Conservation (phyloP, 2,113 vertebrate genomes). For the Chascanopsetta lugubris region DNA sequence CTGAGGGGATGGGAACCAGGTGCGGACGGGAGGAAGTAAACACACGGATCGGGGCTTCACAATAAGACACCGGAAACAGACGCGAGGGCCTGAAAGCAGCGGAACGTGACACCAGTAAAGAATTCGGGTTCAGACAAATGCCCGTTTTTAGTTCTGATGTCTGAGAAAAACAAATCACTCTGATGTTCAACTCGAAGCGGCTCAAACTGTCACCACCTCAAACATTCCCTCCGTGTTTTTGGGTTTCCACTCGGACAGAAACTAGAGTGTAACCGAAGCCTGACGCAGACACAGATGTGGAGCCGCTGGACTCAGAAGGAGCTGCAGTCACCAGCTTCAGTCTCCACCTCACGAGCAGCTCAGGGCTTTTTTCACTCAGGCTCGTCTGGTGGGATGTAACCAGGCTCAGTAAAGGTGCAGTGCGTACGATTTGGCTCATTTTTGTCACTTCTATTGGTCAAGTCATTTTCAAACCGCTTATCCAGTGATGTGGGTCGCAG, state of each 20-base stretch:
- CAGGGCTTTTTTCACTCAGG: conserved; percentile 6
- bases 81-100: too few relatives aligned
- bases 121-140: not conserved
- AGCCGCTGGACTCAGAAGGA: conserved; percentile 10
- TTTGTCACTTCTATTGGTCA: too few relatives aligned
- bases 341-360: not conserved
- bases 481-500: too few relatives aligned
- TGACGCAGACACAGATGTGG: conserved; percentile 35
- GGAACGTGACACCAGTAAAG: too few relatives aligned
- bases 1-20: too few relatives aligned
- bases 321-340: not conserved
- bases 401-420: too few relatives aligned
- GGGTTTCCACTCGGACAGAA: conserved; percentile 12
- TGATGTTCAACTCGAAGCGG: not conserved
- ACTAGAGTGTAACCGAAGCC: conserved; percentile 6
- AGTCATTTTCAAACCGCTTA: too few relatives aligned
- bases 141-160: too few relatives aligned
- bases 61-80: too few relatives aligned
- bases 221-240: conserved; percentile 1
- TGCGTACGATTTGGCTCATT: too few relatives aligned
- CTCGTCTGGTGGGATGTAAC: conserved; percentile 4
- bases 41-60: too few relatives aligned
- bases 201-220: conserved; percentile 9
- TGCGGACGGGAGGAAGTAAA: too few relatives aligned
- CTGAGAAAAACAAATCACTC: conserved; percentile 11